Percentiles rank a stretch among this genome's conserved stretches.
Conservation (phyloP, 2,888 invertebrate species). For the Dryococelus australis region DNA sequence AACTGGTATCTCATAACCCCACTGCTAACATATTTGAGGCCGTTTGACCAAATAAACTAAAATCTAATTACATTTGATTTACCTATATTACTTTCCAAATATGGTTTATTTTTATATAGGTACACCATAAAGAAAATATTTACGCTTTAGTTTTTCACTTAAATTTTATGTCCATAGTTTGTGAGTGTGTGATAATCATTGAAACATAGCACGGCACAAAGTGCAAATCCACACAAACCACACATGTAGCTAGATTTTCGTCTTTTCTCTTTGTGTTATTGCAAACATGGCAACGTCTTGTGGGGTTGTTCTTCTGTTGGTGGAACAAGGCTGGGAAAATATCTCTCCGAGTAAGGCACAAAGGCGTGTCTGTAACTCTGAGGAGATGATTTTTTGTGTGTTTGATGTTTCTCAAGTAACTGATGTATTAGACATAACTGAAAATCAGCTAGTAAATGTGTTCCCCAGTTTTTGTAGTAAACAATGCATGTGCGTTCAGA, state of each 20-base stretch:
- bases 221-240: too few relatives aligned
- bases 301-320: constrained; percentile 9
- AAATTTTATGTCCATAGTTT: background rate
- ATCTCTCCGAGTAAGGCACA: constrained; percentile 33
- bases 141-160: too few relatives aligned
- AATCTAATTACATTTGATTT: too few relatives aligned
- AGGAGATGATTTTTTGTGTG: constrained; percentile 37
- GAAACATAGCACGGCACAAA: background rate
- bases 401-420: constrained; percentile 43
- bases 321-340: constrained; percentile 25
- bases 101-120: too few relatives aligned
- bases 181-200: background rate
- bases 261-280: constrained; percentile 33
- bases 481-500: constrained; percentile 47
- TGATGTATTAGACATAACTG: constrained; percentile 43
- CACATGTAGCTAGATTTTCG: background rate
- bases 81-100: too few relatives aligned
- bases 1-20: too few relatives aligned
- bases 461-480: constrained; percentile 43
- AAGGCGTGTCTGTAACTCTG: constrained; percentile 30
- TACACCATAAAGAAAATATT: too few relatives aligned
- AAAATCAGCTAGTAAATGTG: constrained; percentile 43
- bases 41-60: too few relatives aligned
- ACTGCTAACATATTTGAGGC: too few relatives aligned
- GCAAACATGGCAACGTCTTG: constrained; percentile 39